These are phyloP conservation scores for Nemoura dubitans DNA, from an alignment of 2,888 invertebrate species.

Conservation along the genomic window DNA sequence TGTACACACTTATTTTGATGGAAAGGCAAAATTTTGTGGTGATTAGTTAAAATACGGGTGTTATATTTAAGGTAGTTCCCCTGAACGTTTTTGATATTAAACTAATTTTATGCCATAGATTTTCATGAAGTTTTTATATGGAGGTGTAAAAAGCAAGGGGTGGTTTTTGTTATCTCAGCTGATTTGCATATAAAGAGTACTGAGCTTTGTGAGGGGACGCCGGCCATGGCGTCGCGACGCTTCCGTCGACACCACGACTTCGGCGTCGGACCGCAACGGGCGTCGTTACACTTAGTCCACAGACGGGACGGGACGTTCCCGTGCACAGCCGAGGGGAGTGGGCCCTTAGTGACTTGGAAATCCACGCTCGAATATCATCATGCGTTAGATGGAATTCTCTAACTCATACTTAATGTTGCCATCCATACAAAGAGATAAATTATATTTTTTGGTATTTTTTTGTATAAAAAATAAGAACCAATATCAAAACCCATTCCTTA, in stretches of 20 bases:
- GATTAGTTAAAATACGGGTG: neutral
- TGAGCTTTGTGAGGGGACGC: neutral
- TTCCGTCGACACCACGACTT: neutral
- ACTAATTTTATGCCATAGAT: slow-evolving; percentile 12
- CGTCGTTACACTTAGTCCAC: neutral
- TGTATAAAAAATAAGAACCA: too few relatives aligned
- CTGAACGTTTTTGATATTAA: neutral
- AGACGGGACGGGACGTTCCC: neutral
- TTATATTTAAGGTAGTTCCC: neutral
- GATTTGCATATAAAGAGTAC: slow-evolving; percentile 23
- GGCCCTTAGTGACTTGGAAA: too few relatives aligned
- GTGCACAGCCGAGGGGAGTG: too few relatives aligned
- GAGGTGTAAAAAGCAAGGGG: slow-evolving; percentile 21
- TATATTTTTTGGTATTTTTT: too few relatives aligned
- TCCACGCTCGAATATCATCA: too few relatives aligned
- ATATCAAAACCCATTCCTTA: too few relatives aligned
- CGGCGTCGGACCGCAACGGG: neutral
- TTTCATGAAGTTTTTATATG: slow-evolving; percentile 1
- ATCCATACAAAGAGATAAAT: too few relatives aligned
- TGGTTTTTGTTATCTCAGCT: slow-evolving; percentile 17
- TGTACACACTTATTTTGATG: slow-evolving; percentile 12
- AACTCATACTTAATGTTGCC: too few relatives aligned
- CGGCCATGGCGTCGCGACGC: slow-evolving; percentile 20
- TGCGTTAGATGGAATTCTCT: too few relatives aligned
- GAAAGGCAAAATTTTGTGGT: neutral